A percentile compares a stretch with the other conserved stretches of the same genome.
Evolutionary conservation across 2,797 vertebrate species (phyloP).

Genomic region (Chiroxiphia lanceolata): DNA sequence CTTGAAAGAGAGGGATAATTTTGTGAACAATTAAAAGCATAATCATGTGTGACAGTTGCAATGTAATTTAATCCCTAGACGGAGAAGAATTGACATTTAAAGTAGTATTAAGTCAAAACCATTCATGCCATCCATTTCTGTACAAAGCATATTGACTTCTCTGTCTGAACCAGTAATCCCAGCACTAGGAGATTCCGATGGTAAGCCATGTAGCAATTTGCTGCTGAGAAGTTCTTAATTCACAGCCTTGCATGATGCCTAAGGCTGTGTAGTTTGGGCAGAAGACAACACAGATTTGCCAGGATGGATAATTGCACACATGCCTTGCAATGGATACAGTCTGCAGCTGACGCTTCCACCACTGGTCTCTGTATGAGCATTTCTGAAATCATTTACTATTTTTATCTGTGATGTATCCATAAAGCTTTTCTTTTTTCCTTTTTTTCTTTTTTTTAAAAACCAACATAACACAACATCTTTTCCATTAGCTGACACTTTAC

Average conservation of each 20-base stretch:
- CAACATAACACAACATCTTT: not conserved
- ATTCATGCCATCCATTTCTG: not conserved
- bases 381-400: not conserved
- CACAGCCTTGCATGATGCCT: not conserved
- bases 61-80: not conserved
- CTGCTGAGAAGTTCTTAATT: not conserved
- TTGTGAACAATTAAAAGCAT: not conserved
- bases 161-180: not conserved
- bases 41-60: not conserved
- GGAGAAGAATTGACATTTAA: not conserved
- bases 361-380: not conserved
- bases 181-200: not conserved
- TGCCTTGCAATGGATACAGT: not conserved
- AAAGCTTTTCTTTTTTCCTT: not conserved
- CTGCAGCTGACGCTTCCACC: not conserved
- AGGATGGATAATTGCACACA: not conserved
- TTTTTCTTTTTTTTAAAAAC: not conserved
- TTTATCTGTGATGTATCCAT: not conserved
- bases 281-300: not conserved
- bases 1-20: not conserved
- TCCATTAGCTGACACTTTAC: not conserved
- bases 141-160: not conserved
- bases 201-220: not conserved
- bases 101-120: not conserved
- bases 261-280: not conserved